Evolutionary conservation across 2,888 invertebrate genomes (phyloP).

Genomic region (Amitus sp.): DNA sequence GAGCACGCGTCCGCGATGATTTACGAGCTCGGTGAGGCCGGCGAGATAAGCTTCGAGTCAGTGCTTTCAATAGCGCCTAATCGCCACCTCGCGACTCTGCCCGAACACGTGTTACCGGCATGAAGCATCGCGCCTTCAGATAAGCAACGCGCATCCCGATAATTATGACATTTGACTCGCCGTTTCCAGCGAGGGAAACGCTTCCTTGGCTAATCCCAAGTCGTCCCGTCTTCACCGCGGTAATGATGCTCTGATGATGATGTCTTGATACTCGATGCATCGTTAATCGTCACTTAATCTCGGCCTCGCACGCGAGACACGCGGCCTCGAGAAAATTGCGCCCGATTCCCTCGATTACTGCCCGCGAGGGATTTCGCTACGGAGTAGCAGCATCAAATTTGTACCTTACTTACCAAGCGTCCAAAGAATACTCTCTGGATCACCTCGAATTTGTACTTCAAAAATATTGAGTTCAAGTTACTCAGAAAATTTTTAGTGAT

Average conservation of each 20-base stretch:
- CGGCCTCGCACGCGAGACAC: constrained; percentile 36
- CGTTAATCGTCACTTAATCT: constrained; percentile 55
- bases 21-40: constrained; percentile 21
- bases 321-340: no score
- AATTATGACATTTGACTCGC: constrained; percentile 54
- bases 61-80: constrained; percentile 44
- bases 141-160: constrained; percentile 36
- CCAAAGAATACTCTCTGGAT: no score
- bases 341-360: not conserved
- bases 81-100: constrained; percentile 29
- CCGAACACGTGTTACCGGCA: constrained; percentile 7
- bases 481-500: no score
- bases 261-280: constrained; percentile 56
- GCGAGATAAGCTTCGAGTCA: constrained; percentile 44
- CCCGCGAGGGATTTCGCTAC: not conserved
- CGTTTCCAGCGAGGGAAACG: constrained; percentile 54
- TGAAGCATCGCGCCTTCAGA: constrained; percentile 10
- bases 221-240: no score
- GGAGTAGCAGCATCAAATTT: not conserved
- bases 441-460: no score
- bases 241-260: constrained; percentile 44
- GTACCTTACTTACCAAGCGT: no score
- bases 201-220: constrained; percentile 33
- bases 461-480: no score
- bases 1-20: constrained; percentile 5